Evolutionary conservation across 2,888 invertebrate genomes (phyloP).

Genomic region (Scrobipalpa atriplicella): DNA sequence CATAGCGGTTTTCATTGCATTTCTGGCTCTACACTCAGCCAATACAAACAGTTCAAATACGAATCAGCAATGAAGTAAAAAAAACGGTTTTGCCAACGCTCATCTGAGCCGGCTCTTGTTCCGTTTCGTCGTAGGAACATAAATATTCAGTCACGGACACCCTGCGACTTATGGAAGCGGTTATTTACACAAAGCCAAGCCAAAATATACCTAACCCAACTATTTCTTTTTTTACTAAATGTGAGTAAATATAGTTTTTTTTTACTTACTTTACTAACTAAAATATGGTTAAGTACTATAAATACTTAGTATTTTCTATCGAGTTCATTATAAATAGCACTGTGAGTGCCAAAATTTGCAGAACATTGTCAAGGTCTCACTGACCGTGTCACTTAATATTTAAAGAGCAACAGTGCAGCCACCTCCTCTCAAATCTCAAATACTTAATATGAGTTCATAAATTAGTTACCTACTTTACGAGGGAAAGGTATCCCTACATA

Average conservation of each 20-base stretch:
- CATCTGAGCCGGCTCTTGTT: conserved; percentile 16
- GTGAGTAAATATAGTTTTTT: neutral
- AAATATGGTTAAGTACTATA: neutral
- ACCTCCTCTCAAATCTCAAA: conserved; percentile 63
- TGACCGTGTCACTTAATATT: conserved; percentile 67
- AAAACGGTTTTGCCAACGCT: conserved; percentile 24
- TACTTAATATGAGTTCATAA: conserved; percentile 69
- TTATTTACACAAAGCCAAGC: conserved; percentile 51
- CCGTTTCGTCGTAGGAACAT: conserved; percentile 49
- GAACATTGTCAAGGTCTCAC: no score
- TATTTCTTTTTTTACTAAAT: no score
- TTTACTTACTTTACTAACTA: neutral
- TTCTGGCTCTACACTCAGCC: no score
- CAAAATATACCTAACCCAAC: conserved; percentile 42
- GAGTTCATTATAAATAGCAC: no score
- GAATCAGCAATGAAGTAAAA: no score
- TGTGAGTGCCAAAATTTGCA: no score
- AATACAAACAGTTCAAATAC: no score
- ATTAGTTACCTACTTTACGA: conserved; percentile 78
- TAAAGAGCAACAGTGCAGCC: conserved; percentile 69
- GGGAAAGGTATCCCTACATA: conserved; percentile 66
- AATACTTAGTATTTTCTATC: neutral
- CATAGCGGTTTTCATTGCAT: no score
- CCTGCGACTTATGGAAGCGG: conserved; percentile 55
- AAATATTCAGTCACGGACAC: conserved; percentile 70